A percentile compares a stretch with the other conserved stretches of the same genome.
phyloP scores from a whole-genome alignment of 2,888 invertebrate genomes.

The Leptopilina drosophilae region DNA sequence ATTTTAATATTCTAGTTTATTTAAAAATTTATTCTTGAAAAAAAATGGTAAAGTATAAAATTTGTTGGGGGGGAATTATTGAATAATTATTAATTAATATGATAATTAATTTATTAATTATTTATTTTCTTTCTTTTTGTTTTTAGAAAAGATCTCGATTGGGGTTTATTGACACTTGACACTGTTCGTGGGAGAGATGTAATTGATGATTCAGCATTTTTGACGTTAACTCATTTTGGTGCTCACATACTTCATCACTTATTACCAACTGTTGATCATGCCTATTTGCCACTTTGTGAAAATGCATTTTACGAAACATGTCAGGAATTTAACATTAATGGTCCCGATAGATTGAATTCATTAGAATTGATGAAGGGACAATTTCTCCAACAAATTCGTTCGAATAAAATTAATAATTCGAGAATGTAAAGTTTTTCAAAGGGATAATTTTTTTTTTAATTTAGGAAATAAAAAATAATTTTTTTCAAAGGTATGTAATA shows the following conservation, averaged over 20 bases:
- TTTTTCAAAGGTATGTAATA: no score
- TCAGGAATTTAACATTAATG: slow-evolving; percentile 81
- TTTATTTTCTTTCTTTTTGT: slow-evolving; percentile 70
- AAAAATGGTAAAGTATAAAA: no score
- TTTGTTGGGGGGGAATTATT: no score
- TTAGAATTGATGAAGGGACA: slow-evolving; percentile 83
- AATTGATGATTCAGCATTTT: slow-evolving; percentile 82
- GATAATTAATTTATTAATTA: no score
- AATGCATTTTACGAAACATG: slow-evolving; percentile 82
- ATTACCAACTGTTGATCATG: slow-evolving; percentile 89
- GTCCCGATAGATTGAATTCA: slow-evolving; percentile 74
- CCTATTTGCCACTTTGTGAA: slow-evolving; percentile 82
- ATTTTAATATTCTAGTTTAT: no score
- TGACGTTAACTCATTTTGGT: slow-evolving; percentile 86
- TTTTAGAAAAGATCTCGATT: slow-evolving; percentile 81
- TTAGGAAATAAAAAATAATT: no score
- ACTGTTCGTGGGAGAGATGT: slow-evolving; percentile 85
- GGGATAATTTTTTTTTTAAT: no score
- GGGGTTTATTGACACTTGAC: slow-evolving; percentile 88
- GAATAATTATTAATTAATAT: no score
- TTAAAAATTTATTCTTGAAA: no score
- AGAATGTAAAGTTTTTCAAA: neutral
- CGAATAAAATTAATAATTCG: slow-evolving; percentile 67
- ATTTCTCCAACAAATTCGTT: slow-evolving; percentile 80
- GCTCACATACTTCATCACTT: slow-evolving; percentile 89